phyloP scores from a whole-genome alignment of 1,140 invertebrate species.

The Carposina sasakii region DNA sequence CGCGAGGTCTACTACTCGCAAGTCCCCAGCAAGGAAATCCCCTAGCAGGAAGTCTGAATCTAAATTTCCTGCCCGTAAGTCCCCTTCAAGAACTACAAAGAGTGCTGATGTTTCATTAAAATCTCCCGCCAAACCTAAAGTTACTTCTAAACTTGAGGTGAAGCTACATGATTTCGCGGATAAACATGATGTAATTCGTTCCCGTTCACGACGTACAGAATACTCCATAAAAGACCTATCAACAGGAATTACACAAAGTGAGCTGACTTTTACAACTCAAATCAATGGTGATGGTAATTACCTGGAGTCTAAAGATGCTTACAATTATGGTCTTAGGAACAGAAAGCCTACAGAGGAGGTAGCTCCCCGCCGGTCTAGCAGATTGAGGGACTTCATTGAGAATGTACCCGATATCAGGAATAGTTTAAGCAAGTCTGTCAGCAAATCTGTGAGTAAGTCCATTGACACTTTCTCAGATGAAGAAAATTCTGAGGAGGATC shows the following conservation, averaged over 20 bases:
- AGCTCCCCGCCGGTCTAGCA: constrained; percentile 42
- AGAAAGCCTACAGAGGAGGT: constrained; percentile 40
- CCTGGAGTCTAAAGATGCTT: constrained; percentile 38
- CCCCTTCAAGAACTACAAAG: constrained; percentile 49
- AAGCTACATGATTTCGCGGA: constrained; percentile 33
- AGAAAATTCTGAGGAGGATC: constrained; percentile 42
- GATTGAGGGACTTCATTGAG: constrained; percentile 41
- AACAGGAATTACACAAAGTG: constrained; percentile 22
- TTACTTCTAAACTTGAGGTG: constrained; percentile 31
- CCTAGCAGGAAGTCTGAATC: constrained; percentile 38
- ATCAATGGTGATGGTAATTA: constrained; percentile 37
- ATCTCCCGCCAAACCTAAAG: constrained; percentile 46
- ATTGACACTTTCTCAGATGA: constrained; percentile 53
- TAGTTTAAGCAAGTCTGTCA: constrained; percentile 50
- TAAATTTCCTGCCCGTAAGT: constrained; percentile 48
- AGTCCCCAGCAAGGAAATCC: constrained; percentile 49
- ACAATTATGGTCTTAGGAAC: constrained; percentile 42
- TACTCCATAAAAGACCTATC: constrained; percentile 49
- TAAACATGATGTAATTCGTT: constrained; percentile 35
- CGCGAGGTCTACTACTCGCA: constrained; percentile 33
- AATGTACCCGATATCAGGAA: constrained; percentile 41
- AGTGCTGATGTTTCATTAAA: constrained; percentile 31
- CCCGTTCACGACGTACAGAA: constrained; percentile 45
- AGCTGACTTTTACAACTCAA: too few relatives aligned
- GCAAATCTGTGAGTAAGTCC: constrained; percentile 50